Conservation (phyloP, 1,140 invertebrate species). For the Drosophila ambigua region DNA sequence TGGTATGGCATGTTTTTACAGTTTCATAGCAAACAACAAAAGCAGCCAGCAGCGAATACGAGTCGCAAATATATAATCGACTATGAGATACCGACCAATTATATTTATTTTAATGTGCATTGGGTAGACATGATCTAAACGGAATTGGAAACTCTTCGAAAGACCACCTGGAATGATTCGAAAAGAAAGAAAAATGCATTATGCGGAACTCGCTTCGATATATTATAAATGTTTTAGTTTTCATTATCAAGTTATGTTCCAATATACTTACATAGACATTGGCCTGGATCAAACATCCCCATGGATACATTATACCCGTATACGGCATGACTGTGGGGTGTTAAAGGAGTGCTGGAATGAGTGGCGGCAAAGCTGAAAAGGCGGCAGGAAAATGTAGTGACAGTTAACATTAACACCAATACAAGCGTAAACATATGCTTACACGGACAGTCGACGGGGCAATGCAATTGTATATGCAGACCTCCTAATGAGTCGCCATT, state of each 20-base stretch:
- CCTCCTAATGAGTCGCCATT: slow-evolving; percentile 54
- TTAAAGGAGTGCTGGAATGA: not conserved
- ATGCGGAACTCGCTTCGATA: no score
- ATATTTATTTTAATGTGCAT: no score
- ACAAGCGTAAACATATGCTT: slow-evolving; percentile 71
- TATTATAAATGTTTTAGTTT: no score
- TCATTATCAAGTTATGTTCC: no score
- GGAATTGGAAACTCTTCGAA: no score
- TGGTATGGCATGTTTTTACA: slow-evolving; percentile 71
- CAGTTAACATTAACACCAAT: slow-evolving; percentile 81
- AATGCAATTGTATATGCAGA: slow-evolving; percentile 46
- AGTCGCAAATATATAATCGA: not conserved
- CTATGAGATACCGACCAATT: no score
- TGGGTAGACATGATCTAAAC: no score
- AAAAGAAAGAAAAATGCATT: no score
- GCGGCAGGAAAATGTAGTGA: slow-evolving; percentile 63
- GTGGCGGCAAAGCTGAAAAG: slow-evolving; percentile 8
- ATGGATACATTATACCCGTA: no score
- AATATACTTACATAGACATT: no score
- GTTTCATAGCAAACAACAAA: slow-evolving; percentile 72
- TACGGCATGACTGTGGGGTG: not conserved
- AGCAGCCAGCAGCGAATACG: slow-evolving; percentile 16
- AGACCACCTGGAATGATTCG: no score
- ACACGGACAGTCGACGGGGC: not conserved
- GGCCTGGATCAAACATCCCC: no score